Conservation (phyloP, 2,113 vertebrate species). For the Morone chrysops region DNA sequence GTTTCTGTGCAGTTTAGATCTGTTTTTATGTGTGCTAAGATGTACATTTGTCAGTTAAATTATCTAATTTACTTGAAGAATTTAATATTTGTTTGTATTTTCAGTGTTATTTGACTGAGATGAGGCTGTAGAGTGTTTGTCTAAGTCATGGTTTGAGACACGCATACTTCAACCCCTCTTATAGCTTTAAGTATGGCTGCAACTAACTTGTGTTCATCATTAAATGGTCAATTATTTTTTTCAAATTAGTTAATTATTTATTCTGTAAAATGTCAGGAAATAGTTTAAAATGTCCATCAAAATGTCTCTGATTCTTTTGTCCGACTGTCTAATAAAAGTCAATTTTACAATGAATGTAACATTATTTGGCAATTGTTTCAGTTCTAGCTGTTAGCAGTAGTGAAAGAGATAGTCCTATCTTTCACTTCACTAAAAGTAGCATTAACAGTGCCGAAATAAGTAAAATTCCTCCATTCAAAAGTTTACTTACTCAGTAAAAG, state of each 20-base stretch:
- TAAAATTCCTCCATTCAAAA: background rate
- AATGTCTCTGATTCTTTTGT: background rate
- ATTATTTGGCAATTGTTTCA: background rate
- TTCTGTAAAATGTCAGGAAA: background rate
- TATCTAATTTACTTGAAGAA: background rate
- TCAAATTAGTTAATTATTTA: background rate
- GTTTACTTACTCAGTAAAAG: background rate
- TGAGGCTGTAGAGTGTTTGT: background rate
- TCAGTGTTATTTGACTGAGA: background rate
- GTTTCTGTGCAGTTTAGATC: background rate
- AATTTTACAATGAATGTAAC: background rate
- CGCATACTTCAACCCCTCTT: background rate
- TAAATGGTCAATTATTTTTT: background rate
- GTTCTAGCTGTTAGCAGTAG: background rate
- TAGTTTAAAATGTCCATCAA: background rate
- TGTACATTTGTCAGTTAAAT: background rate
- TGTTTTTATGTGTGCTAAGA: background rate
- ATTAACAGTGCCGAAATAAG: background rate
- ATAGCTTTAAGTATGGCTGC: background rate
- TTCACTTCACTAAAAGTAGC: background rate
- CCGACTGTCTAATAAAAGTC: background rate
- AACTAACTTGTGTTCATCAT: background rate
- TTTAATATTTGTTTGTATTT: background rate
- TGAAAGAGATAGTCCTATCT: background rate
- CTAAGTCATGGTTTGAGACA: background rate